Base-by-base conservation (phyloP, 2,113 vertebrate genomes). In the Gadus macrocephalus region DNA sequence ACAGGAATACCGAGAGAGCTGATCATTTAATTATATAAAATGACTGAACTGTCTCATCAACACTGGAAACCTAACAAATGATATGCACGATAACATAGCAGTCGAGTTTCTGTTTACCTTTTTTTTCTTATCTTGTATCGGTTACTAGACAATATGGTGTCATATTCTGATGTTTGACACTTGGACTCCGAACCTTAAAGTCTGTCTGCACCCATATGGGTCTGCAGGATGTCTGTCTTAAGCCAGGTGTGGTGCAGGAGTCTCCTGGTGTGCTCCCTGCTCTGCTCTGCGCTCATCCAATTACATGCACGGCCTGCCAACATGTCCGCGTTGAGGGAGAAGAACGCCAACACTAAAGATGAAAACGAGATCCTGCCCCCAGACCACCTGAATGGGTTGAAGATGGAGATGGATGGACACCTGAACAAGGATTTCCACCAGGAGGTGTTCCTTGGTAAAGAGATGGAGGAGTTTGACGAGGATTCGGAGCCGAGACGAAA, bases 341-440 rank as follows among this genome's bases (percentile, higher is more conserved):
- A 93, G 62, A 3, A 53, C 0, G 66, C 84, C 0, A 81, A 72
- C 56, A 74, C 20, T 42, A 94, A 91, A 62, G 96, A 96, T 0
- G 95, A 96, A 19, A 95, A 93, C 0, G 97, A 98, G 87, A 94
- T 99, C 60, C 81, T 97, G 55, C 97, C 97, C 5, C 95, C 94
- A 0, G 96, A 97, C 69, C 97, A 99, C 86, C 86, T 99, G 79
- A 98, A 96, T 0, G 97, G 95, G 0, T 79, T 99, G 65, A 98
- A 97, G 70, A 81, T 99, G 90, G 96, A 98, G 85, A 91, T 93
- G 93, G 96, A 98, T 0, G 97, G 97, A 0, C 95, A 96, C 55
- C 93, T 99, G 1, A 99, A 99, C 85, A 95, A 92, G 74, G 97
- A 95, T 31, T 98, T 98, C 74, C 96, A 98, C 56, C 96, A 99